Evolutionary conservation across 1,140 invertebrate species (phyloP).

Genomic region (Brachionus sp.): DNA sequence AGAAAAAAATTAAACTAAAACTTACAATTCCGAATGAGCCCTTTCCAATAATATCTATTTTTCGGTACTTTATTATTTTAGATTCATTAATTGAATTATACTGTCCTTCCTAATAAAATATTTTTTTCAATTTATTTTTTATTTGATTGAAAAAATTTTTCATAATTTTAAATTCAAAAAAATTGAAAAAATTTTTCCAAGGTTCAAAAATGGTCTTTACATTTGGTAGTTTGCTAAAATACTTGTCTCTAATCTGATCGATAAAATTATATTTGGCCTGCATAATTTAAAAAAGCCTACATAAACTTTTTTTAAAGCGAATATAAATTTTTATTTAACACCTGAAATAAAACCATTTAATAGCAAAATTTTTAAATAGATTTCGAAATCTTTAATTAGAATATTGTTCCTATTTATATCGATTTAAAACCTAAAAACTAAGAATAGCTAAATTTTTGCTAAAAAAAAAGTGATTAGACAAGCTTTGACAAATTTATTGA

Average conservation of each 20-base stretch:
- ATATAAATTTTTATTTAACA: not conserved
- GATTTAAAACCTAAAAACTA: not conserved
- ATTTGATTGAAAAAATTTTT: not conserved
- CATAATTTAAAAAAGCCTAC: not conserved
- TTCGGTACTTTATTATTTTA: slow-evolving; percentile 10
- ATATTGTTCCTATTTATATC: not conserved
- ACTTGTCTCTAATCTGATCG: slow-evolving; percentile 7
- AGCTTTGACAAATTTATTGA: slow-evolving; percentile 2
- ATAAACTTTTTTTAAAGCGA: not conserved
- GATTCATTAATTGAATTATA: not conserved
- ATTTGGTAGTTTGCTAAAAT: not conserved
- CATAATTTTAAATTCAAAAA: not conserved
- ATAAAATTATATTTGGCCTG: slow-evolving; percentile 15
- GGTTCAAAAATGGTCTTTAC: not conserved
- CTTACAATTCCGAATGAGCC: slow-evolving; percentile 36
- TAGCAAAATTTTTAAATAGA: not conserved
- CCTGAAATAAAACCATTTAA: not conserved
- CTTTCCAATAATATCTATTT: not conserved
- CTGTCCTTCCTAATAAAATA: not conserved
- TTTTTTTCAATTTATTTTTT: not conserved
- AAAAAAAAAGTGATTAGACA: not conserved
- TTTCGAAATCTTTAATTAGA: not conserved
- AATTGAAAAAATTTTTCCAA: not conserved
- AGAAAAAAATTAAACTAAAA: not conserved
- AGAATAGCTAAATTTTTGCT: not conserved